phyloP scores from a whole-genome alignment of 1,140 invertebrate species.

The Adelges cooleyi region DNA sequence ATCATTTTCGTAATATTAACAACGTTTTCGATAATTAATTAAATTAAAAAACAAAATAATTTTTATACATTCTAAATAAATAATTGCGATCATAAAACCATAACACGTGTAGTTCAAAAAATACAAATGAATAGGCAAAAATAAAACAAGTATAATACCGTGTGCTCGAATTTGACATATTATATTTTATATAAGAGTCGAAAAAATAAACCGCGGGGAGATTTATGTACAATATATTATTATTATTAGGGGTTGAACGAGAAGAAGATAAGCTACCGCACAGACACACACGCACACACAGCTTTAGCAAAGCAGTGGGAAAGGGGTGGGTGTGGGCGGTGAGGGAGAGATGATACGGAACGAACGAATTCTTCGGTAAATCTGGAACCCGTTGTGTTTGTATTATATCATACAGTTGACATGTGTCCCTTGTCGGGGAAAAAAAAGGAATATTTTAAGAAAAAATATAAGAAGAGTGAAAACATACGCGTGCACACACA shows the following conservation, averaged over 20 bases:
- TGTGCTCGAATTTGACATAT: conserved; percentile 25
- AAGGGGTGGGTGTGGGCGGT: no score
- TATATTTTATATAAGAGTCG: conserved; percentile 26
- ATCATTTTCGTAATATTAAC: no score
- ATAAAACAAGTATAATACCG: no score
- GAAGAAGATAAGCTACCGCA: not conserved
- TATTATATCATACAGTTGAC: conserved; percentile 27
- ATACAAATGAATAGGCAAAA: no score
- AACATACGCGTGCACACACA: no score
- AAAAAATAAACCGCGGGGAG: conserved; percentile 22
- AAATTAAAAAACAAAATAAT: no score
- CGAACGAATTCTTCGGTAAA: conserved; percentile 23
- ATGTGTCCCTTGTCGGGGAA: conserved; percentile 20
- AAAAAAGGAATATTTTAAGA: conserved; percentile 20
- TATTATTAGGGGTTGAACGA: conserved; percentile 18
- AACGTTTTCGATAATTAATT: no score
- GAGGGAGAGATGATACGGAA: not conserved
- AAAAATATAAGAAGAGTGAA: no score
- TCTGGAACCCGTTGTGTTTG: conserved; percentile 22
- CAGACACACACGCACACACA: no score
- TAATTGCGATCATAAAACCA: no score
- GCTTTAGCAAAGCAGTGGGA: conserved; percentile 1
- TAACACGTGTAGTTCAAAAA: no score
- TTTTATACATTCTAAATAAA: no score
- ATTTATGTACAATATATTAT: not conserved